A percentile compares a stretch with the other conserved stretches of the same genome.
phyloP scores from a whole-genome alignment of 2,113 vertebrate genomes.

The Ciconia maguari region DNA sequence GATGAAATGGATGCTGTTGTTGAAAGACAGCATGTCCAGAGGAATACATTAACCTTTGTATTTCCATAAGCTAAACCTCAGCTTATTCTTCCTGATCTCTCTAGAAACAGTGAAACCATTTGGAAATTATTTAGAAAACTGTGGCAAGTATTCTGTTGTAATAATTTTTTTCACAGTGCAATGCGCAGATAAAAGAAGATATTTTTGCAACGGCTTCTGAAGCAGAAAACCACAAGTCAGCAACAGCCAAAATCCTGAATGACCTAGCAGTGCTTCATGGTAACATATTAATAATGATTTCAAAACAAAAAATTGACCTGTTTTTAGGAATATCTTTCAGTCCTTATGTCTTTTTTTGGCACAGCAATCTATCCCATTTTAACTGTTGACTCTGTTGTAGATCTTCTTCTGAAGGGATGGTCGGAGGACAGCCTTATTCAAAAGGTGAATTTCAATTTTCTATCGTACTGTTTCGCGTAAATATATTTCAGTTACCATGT shows the following conservation, averaged over 20 bases:
- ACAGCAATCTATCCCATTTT: neutral
- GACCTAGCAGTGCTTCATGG: conserved; percentile 33
- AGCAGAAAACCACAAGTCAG: neutral
- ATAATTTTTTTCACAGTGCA: conserved; percentile 24
- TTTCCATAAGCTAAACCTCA: neutral
- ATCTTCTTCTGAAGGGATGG: conserved; percentile 2
- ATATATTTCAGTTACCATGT: neutral
- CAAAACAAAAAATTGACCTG: neutral
- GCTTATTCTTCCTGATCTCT: neutral
- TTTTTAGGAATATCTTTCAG: neutral
- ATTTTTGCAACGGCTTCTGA: conserved; percentile 42
- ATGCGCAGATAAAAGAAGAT: conserved; percentile 49
- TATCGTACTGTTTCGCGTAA: neutral
- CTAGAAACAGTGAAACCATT: neutral
- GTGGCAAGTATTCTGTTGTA: neutral
- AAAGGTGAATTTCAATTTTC: conserved; percentile 15
- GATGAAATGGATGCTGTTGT: neutral
- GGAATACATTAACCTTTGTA: neutral
- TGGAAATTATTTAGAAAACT: neutral
- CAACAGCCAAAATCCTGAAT: neutral
- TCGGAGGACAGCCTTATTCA: neutral
- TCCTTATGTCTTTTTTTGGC: neutral
- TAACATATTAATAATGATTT: neutral
- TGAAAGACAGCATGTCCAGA: neutral
- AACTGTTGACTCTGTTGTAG: neutral